Percentiles rank a stretch among this genome's conserved stretches.
These are phyloP conservation scores for Baccha elongata DNA, from an alignment of 2,888 invertebrate genomes.

Conservation along the genomic window DNA sequence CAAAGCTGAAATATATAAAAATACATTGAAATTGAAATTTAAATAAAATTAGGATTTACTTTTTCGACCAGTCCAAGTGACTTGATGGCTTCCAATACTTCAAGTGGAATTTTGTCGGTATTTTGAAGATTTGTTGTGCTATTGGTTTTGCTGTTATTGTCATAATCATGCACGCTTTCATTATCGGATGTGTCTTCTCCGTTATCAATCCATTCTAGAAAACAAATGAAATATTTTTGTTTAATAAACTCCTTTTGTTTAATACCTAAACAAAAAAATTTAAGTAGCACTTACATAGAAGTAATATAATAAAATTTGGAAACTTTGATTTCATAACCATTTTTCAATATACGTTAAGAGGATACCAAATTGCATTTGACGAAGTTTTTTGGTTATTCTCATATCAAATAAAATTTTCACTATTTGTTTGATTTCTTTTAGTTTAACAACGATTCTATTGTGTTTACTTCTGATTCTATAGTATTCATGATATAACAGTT, in stretches of 20 bases:
- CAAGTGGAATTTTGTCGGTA: constrained; percentile 84
- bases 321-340: too few relatives aligned
- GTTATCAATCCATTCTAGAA: constrained; percentile 81
- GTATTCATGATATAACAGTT: too few relatives aligned
- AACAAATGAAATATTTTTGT: background rate
- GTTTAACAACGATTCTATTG: too few relatives aligned
- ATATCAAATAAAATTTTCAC: too few relatives aligned
- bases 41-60: constrained; percentile 78
- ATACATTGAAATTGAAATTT: background rate
- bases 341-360: too few relatives aligned
- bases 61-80: constrained; percentile 85
- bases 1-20: constrained; percentile 75
- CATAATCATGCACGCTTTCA: constrained; percentile 81
- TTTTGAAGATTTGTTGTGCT: constrained; percentile 75
- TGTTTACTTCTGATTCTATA: too few relatives aligned
- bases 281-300: background rate
- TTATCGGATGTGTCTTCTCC: constrained; percentile 82
- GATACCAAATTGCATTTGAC: too few relatives aligned
- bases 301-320: too few relatives aligned
- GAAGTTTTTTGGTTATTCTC: too few relatives aligned
- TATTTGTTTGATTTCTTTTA: too few relatives aligned
- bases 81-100: constrained; percentile 85
- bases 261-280: too few relatives aligned
- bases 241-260: too few relatives aligned
- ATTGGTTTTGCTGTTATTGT: constrained; percentile 74